Evolutionary conservation across 1,140 invertebrate genomes (phyloP).

Genomic region (Drosophila ogumai): DNA sequence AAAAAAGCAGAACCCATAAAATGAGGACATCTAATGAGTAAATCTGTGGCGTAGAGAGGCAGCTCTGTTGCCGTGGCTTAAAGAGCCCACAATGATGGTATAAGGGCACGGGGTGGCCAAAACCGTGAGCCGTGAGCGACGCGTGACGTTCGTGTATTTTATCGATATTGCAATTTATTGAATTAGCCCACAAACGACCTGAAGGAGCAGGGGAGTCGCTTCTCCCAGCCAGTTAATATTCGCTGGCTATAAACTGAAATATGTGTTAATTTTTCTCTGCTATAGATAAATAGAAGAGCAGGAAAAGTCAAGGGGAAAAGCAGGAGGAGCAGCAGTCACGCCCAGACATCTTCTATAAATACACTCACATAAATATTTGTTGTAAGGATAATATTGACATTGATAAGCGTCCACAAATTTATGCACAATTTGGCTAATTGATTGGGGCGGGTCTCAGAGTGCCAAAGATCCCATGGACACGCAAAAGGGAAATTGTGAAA

Average conservation of each 20-base stretch:
- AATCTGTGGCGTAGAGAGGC: slow-evolving; percentile 26
- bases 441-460: slow-evolving; percentile 57
- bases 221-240: slow-evolving; percentile 57
- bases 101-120: neutral
- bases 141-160: slow-evolving; percentile 81
- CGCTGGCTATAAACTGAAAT: slow-evolving; percentile 77
- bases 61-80: neutral
- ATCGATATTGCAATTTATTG: slow-evolving; percentile 84
- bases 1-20: slow-evolving; percentile 48
- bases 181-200: slow-evolving; percentile 57
- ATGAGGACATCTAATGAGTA: slow-evolving; percentile 62
- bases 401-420: slow-evolving; percentile 82
- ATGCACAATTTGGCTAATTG: slow-evolving; percentile 84
- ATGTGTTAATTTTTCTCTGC: slow-evolving; percentile 75
- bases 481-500: slow-evolving; percentile 44
- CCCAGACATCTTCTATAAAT: slow-evolving; percentile 32
- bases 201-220: neutral
- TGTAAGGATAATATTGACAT: slow-evolving; percentile 83
- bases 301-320: neutral
- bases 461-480: slow-evolving; percentile 25
- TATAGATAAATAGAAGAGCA: slow-evolving; percentile 19
- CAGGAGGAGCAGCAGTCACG: slow-evolving; percentile 19
- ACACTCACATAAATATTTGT: slow-evolving; percentile 63
- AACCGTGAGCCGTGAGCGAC: slow-evolving; percentile 62
- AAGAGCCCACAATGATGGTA: neutral